These are phyloP conservation scores for Bicyclus anynana DNA, from an alignment of 1,140 invertebrate genomes.

Conservation along the genomic window DNA sequence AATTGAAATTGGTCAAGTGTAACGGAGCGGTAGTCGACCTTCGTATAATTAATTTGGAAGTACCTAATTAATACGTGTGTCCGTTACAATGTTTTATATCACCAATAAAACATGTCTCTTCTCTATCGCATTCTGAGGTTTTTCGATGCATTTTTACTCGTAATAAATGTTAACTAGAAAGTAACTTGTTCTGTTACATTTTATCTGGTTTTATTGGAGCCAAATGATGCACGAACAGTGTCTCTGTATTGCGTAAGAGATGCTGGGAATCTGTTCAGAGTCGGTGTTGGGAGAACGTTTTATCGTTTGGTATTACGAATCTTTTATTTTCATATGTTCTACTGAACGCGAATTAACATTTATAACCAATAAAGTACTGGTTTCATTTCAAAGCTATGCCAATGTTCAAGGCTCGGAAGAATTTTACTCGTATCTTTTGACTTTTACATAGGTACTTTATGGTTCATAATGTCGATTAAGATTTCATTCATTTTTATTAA, in stretches of 20 bases:
- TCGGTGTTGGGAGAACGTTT: slow-evolving; percentile 9
- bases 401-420: slow-evolving; percentile 26
- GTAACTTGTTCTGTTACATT: slow-evolving; percentile 7
- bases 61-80: slow-evolving; percentile 19
- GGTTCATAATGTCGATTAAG: slow-evolving; percentile 26
- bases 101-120: slow-evolving; percentile 17
- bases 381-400: slow-evolving; percentile 20
- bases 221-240: slow-evolving; percentile 21
- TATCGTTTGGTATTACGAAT: slow-evolving; percentile 9
- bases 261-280: not conserved
- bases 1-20: slow-evolving; percentile 18
- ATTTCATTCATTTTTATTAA: slow-evolving; percentile 25
- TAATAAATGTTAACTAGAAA: slow-evolving; percentile 9
- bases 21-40: slow-evolving; percentile 10
- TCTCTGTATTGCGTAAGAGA: slow-evolving; percentile 15
- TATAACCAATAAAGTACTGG: slow-evolving; percentile 27
- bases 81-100: slow-evolving; percentile 18
- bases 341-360: slow-evolving; percentile 27
- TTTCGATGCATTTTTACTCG: slow-evolving; percentile 10
- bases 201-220: slow-evolving; percentile 17
- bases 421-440: slow-evolving; percentile 19
- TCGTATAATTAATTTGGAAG: slow-evolving; percentile 18
- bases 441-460: slow-evolving; percentile 29
- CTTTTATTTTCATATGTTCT: slow-evolving; percentile 4
- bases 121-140: slow-evolving; percentile 3